Evolutionary conservation across 1,140 invertebrate species (phyloP), one percentile per base, ranked within the genome.

Genomic region (Pygmarrhopalites habei): DNA sequence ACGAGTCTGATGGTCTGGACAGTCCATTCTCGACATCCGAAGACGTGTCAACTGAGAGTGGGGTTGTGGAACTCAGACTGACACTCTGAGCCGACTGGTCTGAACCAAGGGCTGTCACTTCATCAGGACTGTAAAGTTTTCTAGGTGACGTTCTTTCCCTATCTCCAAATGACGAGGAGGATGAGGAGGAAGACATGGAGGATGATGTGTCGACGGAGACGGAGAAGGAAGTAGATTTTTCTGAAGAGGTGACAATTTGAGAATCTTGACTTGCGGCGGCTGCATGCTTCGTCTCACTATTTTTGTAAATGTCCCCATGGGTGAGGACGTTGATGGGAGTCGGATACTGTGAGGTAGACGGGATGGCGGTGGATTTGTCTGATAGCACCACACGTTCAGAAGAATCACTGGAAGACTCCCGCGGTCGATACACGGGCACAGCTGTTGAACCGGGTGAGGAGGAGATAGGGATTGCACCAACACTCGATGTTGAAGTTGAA

Each of bases 241-340:
- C 46, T 4, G 55, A 17, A 2, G 55, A 19, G 21, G 44, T 39
- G 12, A 32, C 41, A 2, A 25, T 35, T 10, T 23, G 7, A n/a
- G 60, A 17, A 19, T 43, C 44, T 25, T 25, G 29, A 39, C 23
- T 65, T n/a, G n/a, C 26, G 23, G 60, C 57, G 29, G 10, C n/a
- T 35, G 32, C 28, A 39, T 65, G 46, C 51, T 65, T 65, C 32
- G 51, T 46, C 47, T 69, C 68, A 55, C 65, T 66, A n/a, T 35
- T 64, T 19, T 60, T 62, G 61, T 69, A 69, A 53, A 69, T 69
- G 35, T 66, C 64, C 21, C 64, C 64, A 4, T 66, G 41, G 23
- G 61, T 62, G 4, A 58, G 56, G 12, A 64, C n/a, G 43, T 64
- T 63, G n/a, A 35, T 15, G 32, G 32, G 32, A 7, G 32, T 35